Evolutionary conservation across 2,888 invertebrate species (phyloP).

Genomic region (Hermaeophaga mercurialis): DNA sequence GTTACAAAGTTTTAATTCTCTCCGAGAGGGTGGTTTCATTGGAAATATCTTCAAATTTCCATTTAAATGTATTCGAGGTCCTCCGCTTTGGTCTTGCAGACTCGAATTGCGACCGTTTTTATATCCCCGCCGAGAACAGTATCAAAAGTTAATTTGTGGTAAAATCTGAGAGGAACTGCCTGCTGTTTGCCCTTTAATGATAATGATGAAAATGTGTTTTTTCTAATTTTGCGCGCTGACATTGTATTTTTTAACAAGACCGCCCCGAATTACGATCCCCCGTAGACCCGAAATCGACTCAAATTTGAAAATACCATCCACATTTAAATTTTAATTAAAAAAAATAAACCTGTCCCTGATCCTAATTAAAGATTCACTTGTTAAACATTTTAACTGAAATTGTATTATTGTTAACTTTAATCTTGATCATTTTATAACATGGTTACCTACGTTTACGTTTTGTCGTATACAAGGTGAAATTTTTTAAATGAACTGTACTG

Average conservation of each 20-base stretch:
- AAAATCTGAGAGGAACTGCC: constrained; percentile 54
- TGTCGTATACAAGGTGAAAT: no score
- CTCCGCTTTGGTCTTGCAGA: constrained; percentile 39
- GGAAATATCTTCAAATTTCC: constrained; percentile 56
- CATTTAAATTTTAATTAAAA: constrained; percentile 18
- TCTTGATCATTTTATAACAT: no score
- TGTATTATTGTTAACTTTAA: no score
- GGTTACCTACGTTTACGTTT: no score
- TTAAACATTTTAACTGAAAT: no score
- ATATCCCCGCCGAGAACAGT: constrained; percentile 58
- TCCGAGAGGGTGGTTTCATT: constrained; percentile 48
- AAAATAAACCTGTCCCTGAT: no score
- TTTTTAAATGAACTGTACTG: no score
- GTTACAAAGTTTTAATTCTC: constrained; percentile 57
- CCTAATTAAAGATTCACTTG: no score
- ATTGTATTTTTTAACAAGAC: constrained; percentile 44
- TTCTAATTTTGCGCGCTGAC: constrained; percentile 47
- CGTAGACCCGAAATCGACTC: constrained; percentile 14
- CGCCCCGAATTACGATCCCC: constrained; percentile 18
- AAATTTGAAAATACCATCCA: constrained; percentile 6
- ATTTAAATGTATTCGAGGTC: constrained; percentile 57
- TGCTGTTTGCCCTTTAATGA: constrained; percentile 55
- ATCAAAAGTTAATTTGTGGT: constrained; percentile 60
- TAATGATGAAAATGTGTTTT: constrained; percentile 45
- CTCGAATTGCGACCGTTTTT: constrained; percentile 57